Evolutionary conservation across 2,888 invertebrate species (phyloP), one percentile per base, ranked within the genome.

Genomic region (Nomada fabriciana): DNA sequence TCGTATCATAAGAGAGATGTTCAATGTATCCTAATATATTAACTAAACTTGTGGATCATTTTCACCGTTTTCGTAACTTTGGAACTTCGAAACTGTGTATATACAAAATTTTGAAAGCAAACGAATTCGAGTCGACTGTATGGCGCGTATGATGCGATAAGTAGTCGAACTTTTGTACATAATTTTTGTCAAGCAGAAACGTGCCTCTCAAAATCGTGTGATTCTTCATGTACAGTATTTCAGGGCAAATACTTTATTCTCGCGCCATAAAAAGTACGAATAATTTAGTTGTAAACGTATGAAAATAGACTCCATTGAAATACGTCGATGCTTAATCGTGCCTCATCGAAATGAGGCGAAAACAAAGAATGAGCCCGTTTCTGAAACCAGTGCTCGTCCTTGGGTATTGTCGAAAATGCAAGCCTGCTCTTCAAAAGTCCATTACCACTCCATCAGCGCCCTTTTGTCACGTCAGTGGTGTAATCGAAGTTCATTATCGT

Each of bases 401-500:
- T 63, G 77, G 57, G 71, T 53, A 23, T 65, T 83, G 57, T 76
- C 72, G 76, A 84, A 88, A 74, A 64, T 72, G 53, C 75, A 73
- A 80, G 53, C 60, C 77, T 67, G 75, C 74, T 59, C 65, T 73
- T 59, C 55, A 36, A 20, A 43, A 23, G 47, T 43, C 73, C 29
- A 11, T 20, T 47, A 52, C 63, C 36, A 53, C 65, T 50, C 78
- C 25, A 25, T 52, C 74, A 60, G 72, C 52, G 47, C 59, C 63
- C 52, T 57, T 42, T 53, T 77, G 11, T 72, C 77, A 57, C 80
- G 64, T 70, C 64, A 83, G 75, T 79, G 82, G 85, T 84, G 86
- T 82, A 84, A 88, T 88, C 82, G 78, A 88, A 86, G 75, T 79
- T 82, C 87, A 82, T 88, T 73, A 36, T 88, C 87, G 87, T 88